phyloP scores from a whole-genome alignment of 2,888 invertebrate genomes.

The Trachelus iudaicus region DNA sequence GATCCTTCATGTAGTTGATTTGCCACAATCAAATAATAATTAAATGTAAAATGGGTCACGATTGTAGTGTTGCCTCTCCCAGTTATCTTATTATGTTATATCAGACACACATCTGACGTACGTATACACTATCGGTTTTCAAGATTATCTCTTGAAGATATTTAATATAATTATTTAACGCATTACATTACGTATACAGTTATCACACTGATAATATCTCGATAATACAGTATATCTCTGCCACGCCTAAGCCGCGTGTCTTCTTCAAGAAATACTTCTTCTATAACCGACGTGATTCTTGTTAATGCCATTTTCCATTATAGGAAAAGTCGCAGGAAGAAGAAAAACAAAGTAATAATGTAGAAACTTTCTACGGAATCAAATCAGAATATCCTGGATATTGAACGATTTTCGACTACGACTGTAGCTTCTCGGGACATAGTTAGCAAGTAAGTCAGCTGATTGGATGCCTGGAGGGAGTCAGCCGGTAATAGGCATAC shows the following conservation, averaged over 20 bases:
- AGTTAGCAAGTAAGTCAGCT: slow-evolving; percentile 60
- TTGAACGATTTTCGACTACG: not conserved
- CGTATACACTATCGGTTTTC: not conserved
- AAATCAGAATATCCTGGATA: not conserved
- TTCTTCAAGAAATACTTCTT: not conserved
- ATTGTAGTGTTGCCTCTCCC: not conserved
- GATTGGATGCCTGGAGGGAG: slow-evolving; percentile 62
- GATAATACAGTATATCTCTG: not conserved
- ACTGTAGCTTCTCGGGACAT: slow-evolving; percentile 13
- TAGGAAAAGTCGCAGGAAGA: not conserved
- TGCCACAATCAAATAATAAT: not conserved
- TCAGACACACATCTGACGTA: not conserved
- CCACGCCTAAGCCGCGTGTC: not conserved
- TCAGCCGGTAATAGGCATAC: slow-evolving; percentile 33
- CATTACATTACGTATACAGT: not conserved
- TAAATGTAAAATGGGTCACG: not conserved
- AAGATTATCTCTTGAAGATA: not conserved
- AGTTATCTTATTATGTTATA: not conserved
- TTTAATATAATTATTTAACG: not conserved
- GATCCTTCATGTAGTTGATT: not conserved
- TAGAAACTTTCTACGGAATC: not conserved
- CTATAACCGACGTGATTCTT: not conserved
- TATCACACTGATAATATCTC: not conserved
- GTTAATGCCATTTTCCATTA: not conserved
- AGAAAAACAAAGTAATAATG: not conserved